These are phyloP conservation scores for Drosophila tripunctata DNA, from an alignment of 2,888 invertebrate genomes.

Conservation along the genomic window DNA sequence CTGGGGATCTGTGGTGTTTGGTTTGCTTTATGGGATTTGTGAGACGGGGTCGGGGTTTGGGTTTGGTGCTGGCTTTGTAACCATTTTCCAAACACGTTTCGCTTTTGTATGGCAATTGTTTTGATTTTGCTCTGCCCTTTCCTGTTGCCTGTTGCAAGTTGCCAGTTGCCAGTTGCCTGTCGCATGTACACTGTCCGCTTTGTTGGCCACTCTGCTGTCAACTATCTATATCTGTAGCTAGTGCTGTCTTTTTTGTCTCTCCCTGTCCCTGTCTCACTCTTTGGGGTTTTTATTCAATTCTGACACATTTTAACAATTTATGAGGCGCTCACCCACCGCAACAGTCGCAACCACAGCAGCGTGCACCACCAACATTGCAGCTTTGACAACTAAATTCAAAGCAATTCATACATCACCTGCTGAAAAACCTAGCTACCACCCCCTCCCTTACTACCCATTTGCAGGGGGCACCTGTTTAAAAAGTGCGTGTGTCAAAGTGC, in stretches of 20 bases:
- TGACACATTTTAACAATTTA: slow-evolving; percentile 79
- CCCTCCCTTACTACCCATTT: slow-evolving; percentile 4
- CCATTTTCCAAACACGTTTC: slow-evolving; percentile 46
- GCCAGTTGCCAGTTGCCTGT: slow-evolving; percentile 18
- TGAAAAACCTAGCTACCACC: slow-evolving; percentile 6
- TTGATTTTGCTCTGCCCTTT: slow-evolving; percentile 63
- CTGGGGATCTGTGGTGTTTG: not conserved
- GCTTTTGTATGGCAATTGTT: slow-evolving; percentile 61
- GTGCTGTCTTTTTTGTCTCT: slow-evolving; percentile 17
- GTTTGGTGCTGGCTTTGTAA: slow-evolving; percentile 8
- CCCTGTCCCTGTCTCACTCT: not conserved
- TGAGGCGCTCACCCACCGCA: slow-evolving; percentile 54
- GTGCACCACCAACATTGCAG: not conserved
- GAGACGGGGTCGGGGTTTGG: slow-evolving; percentile 19
- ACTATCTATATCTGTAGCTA: slow-evolving; percentile 18
- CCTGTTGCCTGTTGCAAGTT: slow-evolving; percentile 53
- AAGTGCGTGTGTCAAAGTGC: slow-evolving; percentile 80
- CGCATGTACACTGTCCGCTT: slow-evolving; percentile 46
- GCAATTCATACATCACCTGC: slow-evolving; percentile 78
- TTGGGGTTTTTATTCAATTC: slow-evolving; percentile 61
- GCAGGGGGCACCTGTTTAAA: slow-evolving; percentile 60
- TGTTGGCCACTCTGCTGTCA: slow-evolving; percentile 61
- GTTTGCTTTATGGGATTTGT: too few relatives aligned
- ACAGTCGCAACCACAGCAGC: slow-evolving; percentile 10
- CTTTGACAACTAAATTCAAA: slow-evolving; percentile 83